A percentile compares a stretch with the other conserved stretches of the same genome.
Evolutionary conservation across 2,888 invertebrate species (phyloP).

Genomic region (Dermolepida albohirtum): DNA sequence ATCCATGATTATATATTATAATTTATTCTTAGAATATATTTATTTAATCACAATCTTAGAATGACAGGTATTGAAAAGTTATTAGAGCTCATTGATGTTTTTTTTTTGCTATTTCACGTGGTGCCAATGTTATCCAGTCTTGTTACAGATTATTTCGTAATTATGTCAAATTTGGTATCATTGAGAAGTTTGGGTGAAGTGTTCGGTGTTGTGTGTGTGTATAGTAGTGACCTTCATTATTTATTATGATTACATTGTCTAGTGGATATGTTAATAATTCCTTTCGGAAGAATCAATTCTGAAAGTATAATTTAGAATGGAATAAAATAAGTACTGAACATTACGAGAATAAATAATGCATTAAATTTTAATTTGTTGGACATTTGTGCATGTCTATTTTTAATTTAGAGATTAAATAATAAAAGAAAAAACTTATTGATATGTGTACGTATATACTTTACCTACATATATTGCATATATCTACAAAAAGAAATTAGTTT

Average conservation of each 20-base stretch:
- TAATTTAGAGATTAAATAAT: too few species aligned
- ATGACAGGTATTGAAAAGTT: conserved; percentile 9
- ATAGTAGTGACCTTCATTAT: conserved; percentile 10
- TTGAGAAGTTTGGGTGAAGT: conserved; percentile 7
- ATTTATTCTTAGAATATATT: conserved; percentile 8
- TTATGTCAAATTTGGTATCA: conserved; percentile 10
- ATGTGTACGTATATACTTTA: too few species aligned
- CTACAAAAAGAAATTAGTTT: too few species aligned
- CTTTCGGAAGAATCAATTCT: conserved; percentile 5
- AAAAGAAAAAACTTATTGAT: too few species aligned
- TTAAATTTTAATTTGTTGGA: too few species aligned
- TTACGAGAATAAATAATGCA: too few species aligned
- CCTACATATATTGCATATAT: too few species aligned
- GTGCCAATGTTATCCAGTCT: conserved; percentile 1
- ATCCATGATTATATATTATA: neutral
- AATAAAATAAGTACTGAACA: too few species aligned
- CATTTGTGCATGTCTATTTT: too few species aligned
- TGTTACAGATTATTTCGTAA: conserved; percentile 17
- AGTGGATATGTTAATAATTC: conserved; percentile 7
- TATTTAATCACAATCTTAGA: conserved; percentile 1
- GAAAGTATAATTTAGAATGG: neutral
- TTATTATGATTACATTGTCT: conserved; percentile 18
- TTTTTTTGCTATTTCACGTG: conserved; percentile 1
- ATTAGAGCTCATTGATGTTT: conserved; percentile 22
- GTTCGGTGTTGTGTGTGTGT: conserved; percentile 1